Percentiles rank a stretch among this genome's conserved stretches.
Conservation (phyloP, 2,797 vertebrate species). For the Cryptoblepharus egeriae region DNA sequence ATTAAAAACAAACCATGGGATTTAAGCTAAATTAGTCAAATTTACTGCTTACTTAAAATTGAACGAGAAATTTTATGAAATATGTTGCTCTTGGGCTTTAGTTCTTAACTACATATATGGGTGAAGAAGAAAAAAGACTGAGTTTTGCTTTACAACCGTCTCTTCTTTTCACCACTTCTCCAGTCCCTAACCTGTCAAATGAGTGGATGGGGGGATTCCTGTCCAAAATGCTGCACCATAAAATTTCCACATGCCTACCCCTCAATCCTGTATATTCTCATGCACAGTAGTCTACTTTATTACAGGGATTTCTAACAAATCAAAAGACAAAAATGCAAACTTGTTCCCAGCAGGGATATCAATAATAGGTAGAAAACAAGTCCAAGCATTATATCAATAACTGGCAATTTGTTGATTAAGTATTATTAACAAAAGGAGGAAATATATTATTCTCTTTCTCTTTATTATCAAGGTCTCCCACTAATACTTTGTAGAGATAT, state of each 20-base stretch:
- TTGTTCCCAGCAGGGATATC: neutral
- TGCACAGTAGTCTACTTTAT: neutral
- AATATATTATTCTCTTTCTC: neutral
- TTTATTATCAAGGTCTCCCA: neutral
- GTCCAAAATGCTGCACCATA: neutral
- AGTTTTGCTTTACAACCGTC: too few species aligned
- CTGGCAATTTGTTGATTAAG: neutral
- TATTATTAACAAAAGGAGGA: neutral
- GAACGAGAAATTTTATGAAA: too few species aligned
- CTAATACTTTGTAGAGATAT: neutral
- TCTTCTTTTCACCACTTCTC: too few species aligned
- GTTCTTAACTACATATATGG: too few species aligned
- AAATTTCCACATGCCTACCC: neutral
- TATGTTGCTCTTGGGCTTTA: too few species aligned
- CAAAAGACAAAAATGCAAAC: neutral
- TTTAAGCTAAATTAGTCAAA: too few species aligned
- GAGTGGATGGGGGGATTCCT: too few species aligned
- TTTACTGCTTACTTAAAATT: too few species aligned
- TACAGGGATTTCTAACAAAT: neutral
- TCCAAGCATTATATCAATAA: neutral
- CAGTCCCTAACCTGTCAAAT: too few species aligned
- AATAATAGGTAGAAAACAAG: neutral
- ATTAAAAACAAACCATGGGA: too few species aligned
- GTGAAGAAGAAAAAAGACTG: too few species aligned
- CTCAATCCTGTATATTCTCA: neutral